phyloP scores from a whole-genome alignment of 2,113 vertebrate genomes.

The Podiceps cristatus region DNA sequence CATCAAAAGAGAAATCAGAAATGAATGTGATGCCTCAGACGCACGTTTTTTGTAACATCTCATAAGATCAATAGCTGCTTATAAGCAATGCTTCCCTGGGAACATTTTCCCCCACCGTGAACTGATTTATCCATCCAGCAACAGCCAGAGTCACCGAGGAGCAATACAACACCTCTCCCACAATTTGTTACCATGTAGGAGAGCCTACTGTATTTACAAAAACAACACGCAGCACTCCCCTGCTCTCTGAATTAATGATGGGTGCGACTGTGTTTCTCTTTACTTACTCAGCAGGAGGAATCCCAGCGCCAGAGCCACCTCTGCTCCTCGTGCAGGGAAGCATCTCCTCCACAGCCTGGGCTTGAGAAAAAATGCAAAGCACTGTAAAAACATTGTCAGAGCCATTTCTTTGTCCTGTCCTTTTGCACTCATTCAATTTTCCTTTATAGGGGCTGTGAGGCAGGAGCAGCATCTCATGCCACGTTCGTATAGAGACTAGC shows the following conservation, averaged over 20 bases:
- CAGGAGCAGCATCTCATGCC: neutral
- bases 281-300: neutral
- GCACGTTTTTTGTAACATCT: neutral
- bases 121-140: neutral
- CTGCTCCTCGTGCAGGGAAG: neutral
- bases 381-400: neutral
- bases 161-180: neutral
- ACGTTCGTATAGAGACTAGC: too few species aligned
- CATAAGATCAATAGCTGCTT: neutral
- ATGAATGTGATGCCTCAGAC: neutral
- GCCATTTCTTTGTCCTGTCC: neutral
- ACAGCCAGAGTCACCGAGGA: neutral
- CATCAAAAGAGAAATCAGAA: neutral
- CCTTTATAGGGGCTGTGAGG: neutral
- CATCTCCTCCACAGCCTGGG: neutral
- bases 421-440: neutral
- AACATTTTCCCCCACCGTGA: neutral
- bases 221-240: neutral
- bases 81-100: neutral
- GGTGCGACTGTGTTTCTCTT: neutral
- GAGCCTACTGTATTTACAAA: neutral
- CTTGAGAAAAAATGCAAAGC: neutral
- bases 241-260: neutral
- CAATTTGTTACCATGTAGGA: neutral
- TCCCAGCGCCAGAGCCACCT: neutral